These are phyloP conservation scores for Cepaea hortensis DNA, from an alignment of 2,888 invertebrate species.

Conservation along the genomic window DNA sequence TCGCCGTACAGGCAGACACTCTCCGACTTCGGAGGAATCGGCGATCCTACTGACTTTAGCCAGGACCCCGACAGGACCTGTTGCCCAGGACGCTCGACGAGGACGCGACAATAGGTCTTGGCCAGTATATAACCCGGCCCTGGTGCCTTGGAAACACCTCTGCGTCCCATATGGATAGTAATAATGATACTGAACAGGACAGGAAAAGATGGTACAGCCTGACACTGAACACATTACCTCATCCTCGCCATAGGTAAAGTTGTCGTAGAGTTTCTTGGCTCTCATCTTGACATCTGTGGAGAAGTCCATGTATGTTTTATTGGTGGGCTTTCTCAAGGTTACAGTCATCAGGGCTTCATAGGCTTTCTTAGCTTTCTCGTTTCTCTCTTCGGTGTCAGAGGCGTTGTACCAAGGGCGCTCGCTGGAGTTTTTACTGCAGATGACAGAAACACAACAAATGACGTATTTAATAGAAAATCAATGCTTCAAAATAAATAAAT, in stretches of 20 bases:
- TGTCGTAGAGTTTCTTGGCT: conserved; percentile 66
- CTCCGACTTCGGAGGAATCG: too few relatives aligned
- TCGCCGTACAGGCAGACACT: too few relatives aligned
- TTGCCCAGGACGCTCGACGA: too few relatives aligned
- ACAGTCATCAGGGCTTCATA: conserved; percentile 75
- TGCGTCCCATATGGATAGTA: background rate
- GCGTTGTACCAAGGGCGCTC: conserved; percentile 89
- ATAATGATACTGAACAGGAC: background rate
- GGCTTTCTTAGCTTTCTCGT: conserved; percentile 80
- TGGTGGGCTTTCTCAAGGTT: conserved; percentile 74
- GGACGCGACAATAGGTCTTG: too few relatives aligned
- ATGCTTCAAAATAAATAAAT: too few relatives aligned
- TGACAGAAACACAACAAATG: too few relatives aligned
- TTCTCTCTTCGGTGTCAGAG: conserved; percentile 87
- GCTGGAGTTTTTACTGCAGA: conserved; percentile 59
- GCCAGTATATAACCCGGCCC: too few relatives aligned
- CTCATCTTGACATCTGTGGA: conserved; percentile 72
- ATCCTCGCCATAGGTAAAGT: conserved; percentile 73
- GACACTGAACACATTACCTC: conserved; percentile 65
- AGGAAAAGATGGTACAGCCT: background rate
- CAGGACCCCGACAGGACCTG: too few relatives aligned
- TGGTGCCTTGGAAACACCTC: too few relatives aligned
- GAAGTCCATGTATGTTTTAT: conserved; percentile 71
- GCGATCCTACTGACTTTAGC: too few relatives aligned
- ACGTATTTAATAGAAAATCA: too few relatives aligned